phyloP scores from a whole-genome alignment of 2,888 invertebrate genomes.

The Tinea semifulvella region DNA sequence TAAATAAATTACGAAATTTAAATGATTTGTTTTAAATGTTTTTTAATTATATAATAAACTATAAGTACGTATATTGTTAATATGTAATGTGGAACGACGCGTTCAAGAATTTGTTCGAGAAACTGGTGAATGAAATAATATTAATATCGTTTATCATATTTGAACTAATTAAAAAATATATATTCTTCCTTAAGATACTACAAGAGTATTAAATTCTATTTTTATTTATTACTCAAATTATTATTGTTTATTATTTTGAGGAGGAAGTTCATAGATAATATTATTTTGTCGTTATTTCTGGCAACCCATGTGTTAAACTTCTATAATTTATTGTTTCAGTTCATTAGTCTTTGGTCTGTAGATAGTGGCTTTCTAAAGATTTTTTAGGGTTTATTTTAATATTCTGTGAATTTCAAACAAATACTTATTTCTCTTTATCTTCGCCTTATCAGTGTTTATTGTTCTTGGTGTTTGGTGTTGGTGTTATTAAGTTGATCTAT shows the following conservation, averaged over 20 bases:
- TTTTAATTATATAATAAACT: background rate
- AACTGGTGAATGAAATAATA: too few relatives aligned
- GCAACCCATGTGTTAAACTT: background rate
- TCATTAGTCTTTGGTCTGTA: conserved; percentile 18
- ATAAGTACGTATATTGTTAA: background rate
- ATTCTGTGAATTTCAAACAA: conserved; percentile 6
- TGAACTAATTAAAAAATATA: too few relatives aligned
- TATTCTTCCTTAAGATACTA: too few relatives aligned
- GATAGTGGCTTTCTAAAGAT: conserved; percentile 61
- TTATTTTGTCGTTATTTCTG: too few relatives aligned
- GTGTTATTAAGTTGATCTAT: background rate
- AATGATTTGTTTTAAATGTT: background rate
- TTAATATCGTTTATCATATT: too few relatives aligned
- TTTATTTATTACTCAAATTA: too few relatives aligned
- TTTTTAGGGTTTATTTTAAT: conserved; percentile 22
- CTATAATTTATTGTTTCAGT: background rate
- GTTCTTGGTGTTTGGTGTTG: background rate
- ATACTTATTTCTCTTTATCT: background rate
- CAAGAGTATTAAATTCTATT: too few relatives aligned
- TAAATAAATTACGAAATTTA: background rate
- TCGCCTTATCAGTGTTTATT: background rate
- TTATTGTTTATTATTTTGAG: too few relatives aligned
- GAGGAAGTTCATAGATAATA: too few relatives aligned
- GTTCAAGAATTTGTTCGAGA: conserved; percentile 8
- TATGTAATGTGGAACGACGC: conserved; percentile 7